These are phyloP conservation scores for Odontomachus brunneus DNA, from an alignment of 1,140 invertebrate species.

Conservation along the genomic window DNA sequence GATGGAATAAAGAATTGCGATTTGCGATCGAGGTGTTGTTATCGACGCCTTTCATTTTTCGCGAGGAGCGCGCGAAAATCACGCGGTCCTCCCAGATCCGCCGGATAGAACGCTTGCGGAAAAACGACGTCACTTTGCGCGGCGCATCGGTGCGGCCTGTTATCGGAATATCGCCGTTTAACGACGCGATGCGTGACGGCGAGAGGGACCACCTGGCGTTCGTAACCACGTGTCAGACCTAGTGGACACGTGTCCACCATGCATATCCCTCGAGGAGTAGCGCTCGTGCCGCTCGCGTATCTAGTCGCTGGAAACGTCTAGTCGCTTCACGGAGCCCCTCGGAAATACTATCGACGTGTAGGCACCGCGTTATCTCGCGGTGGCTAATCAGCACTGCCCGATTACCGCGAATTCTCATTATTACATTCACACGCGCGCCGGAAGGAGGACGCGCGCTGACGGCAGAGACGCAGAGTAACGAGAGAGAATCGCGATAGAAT, in stretches of 20 bases:
- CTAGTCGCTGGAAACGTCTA: slow-evolving; percentile 46
- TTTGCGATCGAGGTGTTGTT: background rate
- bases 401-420: background rate
- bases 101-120: slow-evolving; percentile 65
- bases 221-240: slow-evolving; percentile 72
- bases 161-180: slow-evolving; percentile 77
- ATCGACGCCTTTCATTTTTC: slow-evolving; percentile 44
- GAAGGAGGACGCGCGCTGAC: too few species aligned
- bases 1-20: too few species aligned
- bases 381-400: slow-evolving; percentile 1
- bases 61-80: slow-evolving; percentile 52
- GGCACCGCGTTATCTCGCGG: slow-evolving; percentile 9
- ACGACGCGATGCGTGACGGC: slow-evolving; percentile 71
- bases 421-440: background rate
- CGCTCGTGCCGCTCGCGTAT: slow-evolving; percentile 60
- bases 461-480: too few species aligned
- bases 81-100: slow-evolving; percentile 45
- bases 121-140: slow-evolving; percentile 66
- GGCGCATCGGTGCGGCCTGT: slow-evolving; percentile 61
- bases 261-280: slow-evolving; percentile 63
- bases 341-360: slow-evolving; percentile 37
- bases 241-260: slow-evolving; percentile 77
- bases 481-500: too few species aligned
- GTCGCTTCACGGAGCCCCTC: background rate
- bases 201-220: slow-evolving; percentile 75